A percentile compares a stretch with the other conserved stretches of the same genome.
These are phyloP conservation scores for Gnathonemus echidnorhynchus DNA, from an alignment of 2,113 vertebrate genomes.

Conservation along the genomic window DNA sequence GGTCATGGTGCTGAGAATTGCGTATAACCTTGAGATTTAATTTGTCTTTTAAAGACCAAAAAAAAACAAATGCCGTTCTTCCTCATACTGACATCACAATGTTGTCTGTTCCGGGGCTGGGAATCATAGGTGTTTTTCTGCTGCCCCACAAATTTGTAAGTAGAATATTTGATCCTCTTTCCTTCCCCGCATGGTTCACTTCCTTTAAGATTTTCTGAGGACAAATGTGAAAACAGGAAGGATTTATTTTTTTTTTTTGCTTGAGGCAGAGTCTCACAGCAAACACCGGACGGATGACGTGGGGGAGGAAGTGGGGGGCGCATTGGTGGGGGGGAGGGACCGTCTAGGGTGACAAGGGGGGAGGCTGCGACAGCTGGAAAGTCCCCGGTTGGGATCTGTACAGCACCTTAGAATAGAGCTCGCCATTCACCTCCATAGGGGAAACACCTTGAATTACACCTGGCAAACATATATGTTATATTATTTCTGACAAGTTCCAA, in stretches of 20 bases:
- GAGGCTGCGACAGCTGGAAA: background rate
- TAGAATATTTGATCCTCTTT: background rate
- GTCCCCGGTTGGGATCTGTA: background rate
- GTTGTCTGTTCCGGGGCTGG: background rate
- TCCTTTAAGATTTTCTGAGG: constrained; percentile 29
- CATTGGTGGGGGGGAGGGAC: background rate
- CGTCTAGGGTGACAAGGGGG: background rate
- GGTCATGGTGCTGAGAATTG: background rate
- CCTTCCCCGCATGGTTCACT: constrained; percentile 14
- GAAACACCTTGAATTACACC: background rate
- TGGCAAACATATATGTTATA: background rate
- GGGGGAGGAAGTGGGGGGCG: background rate
- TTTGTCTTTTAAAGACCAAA: background rate
- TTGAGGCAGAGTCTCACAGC: background rate
- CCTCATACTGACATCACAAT: background rate
- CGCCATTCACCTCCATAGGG: background rate
- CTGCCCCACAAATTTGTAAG: background rate
- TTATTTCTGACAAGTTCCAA: background rate
- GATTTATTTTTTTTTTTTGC: background rate
- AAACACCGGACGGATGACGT: background rate
- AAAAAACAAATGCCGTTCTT: background rate
- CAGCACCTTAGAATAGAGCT: background rate
- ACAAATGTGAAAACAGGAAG: constrained; percentile 58
- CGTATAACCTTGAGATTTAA: background rate
- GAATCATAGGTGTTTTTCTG: background rate